Evolutionary conservation across 2,888 invertebrate genomes (phyloP).

Genomic region (Lysandra coridon): DNA sequence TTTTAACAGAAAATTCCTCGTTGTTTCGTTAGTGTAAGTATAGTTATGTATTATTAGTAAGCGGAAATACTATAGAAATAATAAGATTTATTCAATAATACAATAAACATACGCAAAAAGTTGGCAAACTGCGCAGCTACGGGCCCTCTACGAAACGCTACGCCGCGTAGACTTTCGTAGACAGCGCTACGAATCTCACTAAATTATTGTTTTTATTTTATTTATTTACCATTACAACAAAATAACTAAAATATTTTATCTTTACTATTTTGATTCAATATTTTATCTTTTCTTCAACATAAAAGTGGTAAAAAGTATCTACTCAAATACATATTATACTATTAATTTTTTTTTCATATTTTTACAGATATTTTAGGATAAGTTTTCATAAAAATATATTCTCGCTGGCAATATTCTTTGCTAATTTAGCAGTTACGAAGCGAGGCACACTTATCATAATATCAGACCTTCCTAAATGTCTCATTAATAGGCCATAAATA

Average conservation of each 20-base stretch:
- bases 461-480: background rate
- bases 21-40: background rate
- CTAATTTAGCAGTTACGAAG: background rate
- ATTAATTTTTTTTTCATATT: background rate
- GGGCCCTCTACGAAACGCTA: conserved; percentile 5
- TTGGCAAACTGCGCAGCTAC: background rate
- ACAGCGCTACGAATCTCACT: background rate
- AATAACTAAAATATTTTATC: background rate
- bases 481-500: background rate
- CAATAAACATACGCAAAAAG: background rate
- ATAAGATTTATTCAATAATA: background rate
- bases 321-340: background rate
- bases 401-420: background rate
- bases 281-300: background rate
- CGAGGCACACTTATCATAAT: background rate
- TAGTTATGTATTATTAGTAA: background rate
- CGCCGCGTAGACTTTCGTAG: background rate
- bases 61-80: background rate
- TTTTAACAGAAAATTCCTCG: background rate
- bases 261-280: background rate
- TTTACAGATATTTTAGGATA: background rate
- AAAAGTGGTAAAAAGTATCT: background rate
- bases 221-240: background rate
- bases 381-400: background rate
- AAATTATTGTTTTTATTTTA: background rate